phyloP scores from a whole-genome alignment of 2,888 invertebrate species.

The Colletes collaris region DNA sequence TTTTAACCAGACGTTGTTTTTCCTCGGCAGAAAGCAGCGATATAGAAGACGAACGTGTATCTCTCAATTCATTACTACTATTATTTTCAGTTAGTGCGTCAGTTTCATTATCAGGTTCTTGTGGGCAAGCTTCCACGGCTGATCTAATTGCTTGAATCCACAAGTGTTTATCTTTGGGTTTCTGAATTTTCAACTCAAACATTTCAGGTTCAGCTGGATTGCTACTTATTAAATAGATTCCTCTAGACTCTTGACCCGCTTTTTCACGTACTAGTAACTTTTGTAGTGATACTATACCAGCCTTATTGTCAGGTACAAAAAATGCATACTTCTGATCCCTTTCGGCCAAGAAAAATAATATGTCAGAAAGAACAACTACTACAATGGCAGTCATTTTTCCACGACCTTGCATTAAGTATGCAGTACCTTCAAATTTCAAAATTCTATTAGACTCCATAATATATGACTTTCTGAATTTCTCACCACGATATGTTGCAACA shows the following conservation, averaged over 20 bases:
- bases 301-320: constrained; percentile 97
- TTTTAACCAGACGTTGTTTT: constrained; percentile 89
- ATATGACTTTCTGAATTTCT: constrained; percentile 97
- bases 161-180: constrained; percentile 93
- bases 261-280: constrained; percentile 96
- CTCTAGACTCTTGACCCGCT: constrained; percentile 94
- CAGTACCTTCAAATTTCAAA: constrained; percentile 94
- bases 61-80: constrained; percentile 71
- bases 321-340: constrained; percentile 95
- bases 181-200: constrained; percentile 95
- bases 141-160: constrained; percentile 96
- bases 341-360: constrained; percentile 95
- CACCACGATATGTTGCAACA: constrained; percentile 91
- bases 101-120: constrained; percentile 89
- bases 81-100: constrained; percentile 70
- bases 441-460: constrained; percentile 92
- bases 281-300: constrained; percentile 96
- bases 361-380: constrained; percentile 95
- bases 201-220: constrained; percentile 97
- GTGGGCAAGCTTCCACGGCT: constrained; percentile 94
- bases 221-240: constrained; percentile 96
- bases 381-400: constrained; percentile 95
- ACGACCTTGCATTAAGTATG: constrained; percentile 94
- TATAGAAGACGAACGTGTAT: constrained; percentile 77
- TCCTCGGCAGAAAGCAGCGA: constrained; percentile 87